A percentile compares a stretch with the other conserved stretches of the same genome.
These are phyloP conservation scores for Hoplias malabaricus DNA, from an alignment of 2,113 vertebrate species.

Conservation along the genomic window DNA sequence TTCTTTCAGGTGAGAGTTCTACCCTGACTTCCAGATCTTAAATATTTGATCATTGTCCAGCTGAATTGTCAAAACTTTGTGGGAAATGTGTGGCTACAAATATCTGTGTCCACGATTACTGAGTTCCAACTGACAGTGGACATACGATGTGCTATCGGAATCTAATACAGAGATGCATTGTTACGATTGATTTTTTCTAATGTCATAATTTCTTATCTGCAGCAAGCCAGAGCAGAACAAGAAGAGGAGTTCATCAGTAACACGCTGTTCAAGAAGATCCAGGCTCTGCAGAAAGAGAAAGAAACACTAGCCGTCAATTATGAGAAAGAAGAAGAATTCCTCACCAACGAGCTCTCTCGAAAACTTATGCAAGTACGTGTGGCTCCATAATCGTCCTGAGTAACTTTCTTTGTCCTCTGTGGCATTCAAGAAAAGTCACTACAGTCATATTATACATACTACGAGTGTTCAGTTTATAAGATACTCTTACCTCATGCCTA, in stretches of 20 bases:
- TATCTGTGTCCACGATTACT: not conserved
- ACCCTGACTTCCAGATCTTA: not conserved
- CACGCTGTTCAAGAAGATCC: slow-evolving; percentile 88
- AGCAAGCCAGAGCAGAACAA: slow-evolving; percentile 89
- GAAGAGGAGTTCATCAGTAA: slow-evolving; percentile 91
- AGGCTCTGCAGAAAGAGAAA: slow-evolving; percentile 88
- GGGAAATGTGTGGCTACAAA: not conserved
- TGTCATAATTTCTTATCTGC: slow-evolving; percentile 28
- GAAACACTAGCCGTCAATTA: slow-evolving; percentile 88
- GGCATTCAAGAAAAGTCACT: not conserved
- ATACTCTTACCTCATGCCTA: no score
- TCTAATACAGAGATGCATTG: not conserved
- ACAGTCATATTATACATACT: no score
- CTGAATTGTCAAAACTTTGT: not conserved
- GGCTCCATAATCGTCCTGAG: not conserved
- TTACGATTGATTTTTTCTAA: not conserved
- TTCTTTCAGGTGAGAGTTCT: not conserved
- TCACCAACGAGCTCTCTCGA: slow-evolving; percentile 86
- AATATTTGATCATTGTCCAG: not conserved
- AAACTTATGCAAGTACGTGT: slow-evolving; percentile 85
- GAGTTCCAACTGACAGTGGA: no score
- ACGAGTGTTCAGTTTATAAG: no score
- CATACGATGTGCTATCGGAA: no score
- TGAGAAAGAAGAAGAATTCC: slow-evolving; percentile 88
- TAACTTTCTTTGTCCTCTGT: not conserved